Evolutionary conservation across 2,113 vertebrate genomes (phyloP), one percentile per base, ranked within the genome.

Genomic region (Dissostichus mawsoni): DNA sequence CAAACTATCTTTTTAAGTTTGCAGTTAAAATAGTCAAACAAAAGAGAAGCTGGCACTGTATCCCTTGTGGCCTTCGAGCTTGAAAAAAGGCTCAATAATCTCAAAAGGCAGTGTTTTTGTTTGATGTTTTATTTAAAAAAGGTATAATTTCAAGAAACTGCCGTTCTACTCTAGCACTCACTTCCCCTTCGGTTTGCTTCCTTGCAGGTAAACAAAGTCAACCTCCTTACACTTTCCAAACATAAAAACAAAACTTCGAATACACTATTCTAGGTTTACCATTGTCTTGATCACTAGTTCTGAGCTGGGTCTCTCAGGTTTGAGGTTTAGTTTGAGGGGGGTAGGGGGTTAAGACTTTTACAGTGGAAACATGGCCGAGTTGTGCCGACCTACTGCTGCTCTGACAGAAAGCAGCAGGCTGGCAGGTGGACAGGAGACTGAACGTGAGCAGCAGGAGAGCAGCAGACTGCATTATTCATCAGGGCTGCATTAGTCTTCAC

Each of bases 381-480:
- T 77, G 76, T 80, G 87, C 80, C 84, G 86, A 84, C 87, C 89
- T 79, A 85, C 79, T 88, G 56, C 74, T 65, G 67, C 81, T 78
- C 66, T 52, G 76, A 81, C 56, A 69, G 51, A 80, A 82, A 66
- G 25, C 41, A 12, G 69, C 80, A 47, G 57, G 18, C 59, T 25
- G 73, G 76, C 64, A 50, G 68, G 69, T 82, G 25, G 59, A 75
- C 85, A 71, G 65, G 53, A 87, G 78, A 81, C 77, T 3, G 20
- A 91, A 84, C 70, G 78, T 64, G 81, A 92, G 82, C 81, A 74
- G 83, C 83, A 76, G 80, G 51, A 53, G 58, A 73, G 69, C 86
- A 82, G 84, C 63, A 81, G 55, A 45, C 11, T 95, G 76, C 87
- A 95, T 94, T 93, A 95, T 94, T 95, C 89, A 95, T 91, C 67